Conservation (phyloP, 1,140 invertebrate genomes). For the Pinna nobilis region DNA sequence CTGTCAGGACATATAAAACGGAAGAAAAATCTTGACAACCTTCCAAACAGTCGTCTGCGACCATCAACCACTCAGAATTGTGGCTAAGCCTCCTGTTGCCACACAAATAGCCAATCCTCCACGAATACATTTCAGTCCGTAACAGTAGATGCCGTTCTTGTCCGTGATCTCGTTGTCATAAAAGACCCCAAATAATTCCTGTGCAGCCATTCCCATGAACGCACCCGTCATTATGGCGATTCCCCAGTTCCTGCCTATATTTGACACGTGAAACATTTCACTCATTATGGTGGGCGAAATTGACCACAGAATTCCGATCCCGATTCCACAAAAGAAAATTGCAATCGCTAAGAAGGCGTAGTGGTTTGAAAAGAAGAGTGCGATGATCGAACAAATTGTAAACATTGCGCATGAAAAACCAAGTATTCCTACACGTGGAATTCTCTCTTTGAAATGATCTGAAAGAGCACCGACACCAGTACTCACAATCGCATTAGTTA, state of each 20-base stretch:
- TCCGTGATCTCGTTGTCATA: slow-evolving; percentile 35
- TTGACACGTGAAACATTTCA: slow-evolving; percentile 47
- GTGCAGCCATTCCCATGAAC: slow-evolving; percentile 34
- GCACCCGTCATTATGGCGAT: slow-evolving; percentile 40
- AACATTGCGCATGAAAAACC: slow-evolving; percentile 17
- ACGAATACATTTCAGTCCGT: not conserved
- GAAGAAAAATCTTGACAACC: too few species aligned
- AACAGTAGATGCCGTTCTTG: not conserved
- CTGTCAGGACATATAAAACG: too few species aligned
- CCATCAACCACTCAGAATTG: not conserved
- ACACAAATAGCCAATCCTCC: slow-evolving; percentile 9
- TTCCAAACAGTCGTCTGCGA: not conserved
- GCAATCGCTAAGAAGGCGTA: slow-evolving; percentile 29
- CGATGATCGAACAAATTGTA: not conserved
- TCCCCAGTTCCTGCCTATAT: slow-evolving; percentile 57
- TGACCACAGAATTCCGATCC: slow-evolving; percentile 48
- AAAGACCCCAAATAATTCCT: slow-evolving; percentile 43
- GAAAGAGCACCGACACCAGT: slow-evolving; percentile 42
- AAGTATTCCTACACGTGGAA: slow-evolving; percentile 47
- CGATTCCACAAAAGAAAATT: slow-evolving; percentile 42
- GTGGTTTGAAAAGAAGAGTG: slow-evolving; percentile 26
- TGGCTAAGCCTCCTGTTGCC: not conserved
- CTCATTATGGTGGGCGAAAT: slow-evolving; percentile 52
- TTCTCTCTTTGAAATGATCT: slow-evolving; percentile 38
- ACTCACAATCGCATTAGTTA: slow-evolving; percentile 39